Base-by-base conservation (phyloP, 2,113 vertebrate species). In the Podarcis cretensis region DNA sequence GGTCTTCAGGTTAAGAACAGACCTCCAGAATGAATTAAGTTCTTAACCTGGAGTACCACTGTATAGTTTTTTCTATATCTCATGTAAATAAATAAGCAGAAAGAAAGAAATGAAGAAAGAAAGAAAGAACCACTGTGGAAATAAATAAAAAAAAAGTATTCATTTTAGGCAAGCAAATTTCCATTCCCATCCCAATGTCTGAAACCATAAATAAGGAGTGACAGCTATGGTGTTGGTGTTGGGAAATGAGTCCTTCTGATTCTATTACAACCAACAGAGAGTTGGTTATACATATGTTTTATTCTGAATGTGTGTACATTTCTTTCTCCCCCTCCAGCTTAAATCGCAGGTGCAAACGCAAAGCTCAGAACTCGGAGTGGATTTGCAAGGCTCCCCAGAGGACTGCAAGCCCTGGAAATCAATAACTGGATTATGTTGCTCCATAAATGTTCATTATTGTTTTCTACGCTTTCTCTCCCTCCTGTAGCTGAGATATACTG, bases 231-330 rank as follows among this genome's bases (percentile, higher is more conserved):
- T 75, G 48, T 54, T 54, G 20, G 74, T 20, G 14, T 18, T 32
- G 18, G 35, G 35, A 8, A 37, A 75, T 81, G 81, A 54, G 37
- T 43, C 69, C 32, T 84, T 76, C 63, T 16, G 90, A 86, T 57
- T 35, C 75, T 30, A 84, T 86, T 83, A 77, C 32, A 71, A 84
- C 37, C 81, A 88, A 74, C 57, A 65, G 68, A 85, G 81, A 91
- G 1, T 0, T 0, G 1, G 59, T 87, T 89, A 85, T 83, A 80
- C 7, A 40, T 0, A 0, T 13, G 32, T 90, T 92, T 80, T 3
- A 79, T 79, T 79, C 23, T 43, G 76, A 12, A 30, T 71, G 27
- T n/a, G 69, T 14, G 3, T 27, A 13, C 2, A 13, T 14, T 73
- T 73, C 30, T 5, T 40, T 20, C 59, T 27, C 40, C 76, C 9